These are phyloP conservation scores for Schrankia costaestrigalis DNA, from an alignment of 2,888 invertebrate species.

Conservation along the genomic window DNA sequence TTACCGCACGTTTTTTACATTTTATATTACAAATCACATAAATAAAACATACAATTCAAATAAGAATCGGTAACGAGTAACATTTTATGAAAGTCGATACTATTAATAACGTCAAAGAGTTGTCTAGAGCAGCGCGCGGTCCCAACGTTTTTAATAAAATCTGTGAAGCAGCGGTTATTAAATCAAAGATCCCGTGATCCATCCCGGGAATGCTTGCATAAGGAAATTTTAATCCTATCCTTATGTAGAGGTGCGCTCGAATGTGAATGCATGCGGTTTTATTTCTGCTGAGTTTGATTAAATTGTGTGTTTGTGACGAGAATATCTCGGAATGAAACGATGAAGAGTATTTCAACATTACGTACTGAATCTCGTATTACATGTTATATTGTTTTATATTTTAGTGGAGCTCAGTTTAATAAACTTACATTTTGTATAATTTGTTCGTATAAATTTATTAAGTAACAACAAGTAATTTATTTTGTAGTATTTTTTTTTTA, in stretches of 20 bases:
- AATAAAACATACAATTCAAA: too few species aligned
- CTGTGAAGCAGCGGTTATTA: constrained; percentile 41
- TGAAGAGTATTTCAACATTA: too few species aligned
- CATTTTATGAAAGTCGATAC: constrained; percentile 35
- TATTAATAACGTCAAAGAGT: constrained; percentile 43
- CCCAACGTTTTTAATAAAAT: constrained; percentile 41
- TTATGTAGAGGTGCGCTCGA: constrained; percentile 17
- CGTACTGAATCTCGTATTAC: too few species aligned
- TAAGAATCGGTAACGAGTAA: constrained; percentile 18
- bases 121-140: constrained; percentile 16
- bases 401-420: too few species aligned
- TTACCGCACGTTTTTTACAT: too few species aligned
- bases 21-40: too few species aligned
- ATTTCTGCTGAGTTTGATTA: constrained; percentile 4
- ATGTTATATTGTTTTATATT: too few species aligned
- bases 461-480: too few species aligned
- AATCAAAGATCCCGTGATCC: constrained; percentile 40
- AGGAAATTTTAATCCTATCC: constrained; percentile 35
- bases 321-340: too few species aligned
- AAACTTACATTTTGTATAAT: too few species aligned
- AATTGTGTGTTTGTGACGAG: not conserved
- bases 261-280: constrained; percentile 22
- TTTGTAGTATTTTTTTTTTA: too few species aligned
- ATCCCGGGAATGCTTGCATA: constrained; percentile 19
- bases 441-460: too few species aligned